Evolutionary conservation across 2,797 vertebrate species (phyloP).

Genomic region (Rhyacichthys aspro): DNA sequence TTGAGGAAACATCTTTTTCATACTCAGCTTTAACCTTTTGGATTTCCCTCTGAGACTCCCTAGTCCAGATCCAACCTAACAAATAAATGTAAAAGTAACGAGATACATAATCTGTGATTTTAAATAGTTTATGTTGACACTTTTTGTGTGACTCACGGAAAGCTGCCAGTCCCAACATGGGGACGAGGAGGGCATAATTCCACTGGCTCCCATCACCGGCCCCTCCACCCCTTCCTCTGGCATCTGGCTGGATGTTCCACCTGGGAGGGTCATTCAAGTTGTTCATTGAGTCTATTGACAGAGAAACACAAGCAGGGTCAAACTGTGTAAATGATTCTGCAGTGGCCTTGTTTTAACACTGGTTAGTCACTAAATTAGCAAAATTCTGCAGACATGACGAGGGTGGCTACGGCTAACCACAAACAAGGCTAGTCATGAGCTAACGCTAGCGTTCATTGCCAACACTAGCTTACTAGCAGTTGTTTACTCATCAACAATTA

Average conservation of each 20-base stretch:
- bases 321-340: background rate
- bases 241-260: conserved; percentile 93
- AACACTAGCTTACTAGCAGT: background rate
- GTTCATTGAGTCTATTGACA: conserved; percentile 86
- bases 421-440: conserved; percentile 47
- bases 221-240: conserved; percentile 77
- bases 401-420: conserved; percentile 27
- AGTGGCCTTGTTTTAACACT: no score
- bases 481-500: conserved; percentile 10
- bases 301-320: conserved; percentile 13
- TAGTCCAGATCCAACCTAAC: conserved; percentile 97
- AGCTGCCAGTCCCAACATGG: conserved; percentile 93
- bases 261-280: conserved; percentile 94
- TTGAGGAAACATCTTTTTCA: conserved; percentile 73
- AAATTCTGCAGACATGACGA: background rate
- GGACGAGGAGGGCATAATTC: conserved; percentile 97
- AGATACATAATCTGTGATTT: background rate
- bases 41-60: conserved; percentile 92
- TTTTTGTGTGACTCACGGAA: conserved; percentile 76
- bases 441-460: conserved; percentile 41
- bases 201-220: conserved; percentile 87
- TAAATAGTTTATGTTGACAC: background rate
- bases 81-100: background rate
- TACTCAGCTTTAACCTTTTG: conserved; percentile 82
- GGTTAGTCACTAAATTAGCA: background rate